A percentile compares a stretch with the other conserved stretches of the same genome.
Conservation (phyloP, 2,797 vertebrate genomes). For the Sparus aurata region DNA sequence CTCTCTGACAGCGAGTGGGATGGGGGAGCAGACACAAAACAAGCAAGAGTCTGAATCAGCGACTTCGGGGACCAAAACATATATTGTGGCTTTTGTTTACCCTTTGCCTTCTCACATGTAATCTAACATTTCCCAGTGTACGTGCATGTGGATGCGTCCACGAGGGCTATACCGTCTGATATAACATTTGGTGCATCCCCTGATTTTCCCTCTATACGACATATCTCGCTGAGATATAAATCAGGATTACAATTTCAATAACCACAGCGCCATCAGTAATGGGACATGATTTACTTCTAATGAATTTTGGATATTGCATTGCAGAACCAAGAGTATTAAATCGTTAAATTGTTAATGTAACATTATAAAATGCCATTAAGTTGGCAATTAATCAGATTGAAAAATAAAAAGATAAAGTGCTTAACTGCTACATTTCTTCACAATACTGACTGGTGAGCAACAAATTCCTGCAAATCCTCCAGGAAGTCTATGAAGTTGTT, state of each 20-base stretch:
- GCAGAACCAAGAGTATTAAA: slow-evolving; percentile 80
- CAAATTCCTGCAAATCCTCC: slow-evolving; percentile 32
- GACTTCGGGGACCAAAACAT: slow-evolving; percentile 46
- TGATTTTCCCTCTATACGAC: slow-evolving; percentile 35
- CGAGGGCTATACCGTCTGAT: slow-evolving; percentile 23
- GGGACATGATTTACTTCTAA: slow-evolving; percentile 83
- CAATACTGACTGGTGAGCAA: slow-evolving; percentile 8
- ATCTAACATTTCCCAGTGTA: slow-evolving; percentile 14
- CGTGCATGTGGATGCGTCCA: neutral
- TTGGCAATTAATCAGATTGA: slow-evolving; percentile 79
- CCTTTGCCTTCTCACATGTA: slow-evolving; percentile 24
- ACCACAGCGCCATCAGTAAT: slow-evolving; percentile 75
- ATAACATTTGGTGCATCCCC: slow-evolving; percentile 54
- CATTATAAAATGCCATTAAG: slow-evolving; percentile 84
- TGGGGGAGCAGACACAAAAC: slow-evolving; percentile 32
- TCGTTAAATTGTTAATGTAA: slow-evolving; percentile 83
- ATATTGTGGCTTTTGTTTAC: slow-evolving; percentile 43
- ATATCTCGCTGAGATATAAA: slow-evolving; percentile 70
- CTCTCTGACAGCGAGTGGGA: slow-evolving; percentile 2
- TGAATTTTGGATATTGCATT: slow-evolving; percentile 82
- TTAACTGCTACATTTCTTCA: slow-evolving; percentile 68
- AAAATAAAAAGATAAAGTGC: slow-evolving; percentile 78
- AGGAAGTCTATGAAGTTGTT: slow-evolving; percentile 23
- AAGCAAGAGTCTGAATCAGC: slow-evolving; percentile 43
- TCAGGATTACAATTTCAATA: slow-evolving; percentile 81